Evolutionary conservation across 2,888 invertebrate genomes (phyloP).

Genomic region (Dione juno): DNA sequence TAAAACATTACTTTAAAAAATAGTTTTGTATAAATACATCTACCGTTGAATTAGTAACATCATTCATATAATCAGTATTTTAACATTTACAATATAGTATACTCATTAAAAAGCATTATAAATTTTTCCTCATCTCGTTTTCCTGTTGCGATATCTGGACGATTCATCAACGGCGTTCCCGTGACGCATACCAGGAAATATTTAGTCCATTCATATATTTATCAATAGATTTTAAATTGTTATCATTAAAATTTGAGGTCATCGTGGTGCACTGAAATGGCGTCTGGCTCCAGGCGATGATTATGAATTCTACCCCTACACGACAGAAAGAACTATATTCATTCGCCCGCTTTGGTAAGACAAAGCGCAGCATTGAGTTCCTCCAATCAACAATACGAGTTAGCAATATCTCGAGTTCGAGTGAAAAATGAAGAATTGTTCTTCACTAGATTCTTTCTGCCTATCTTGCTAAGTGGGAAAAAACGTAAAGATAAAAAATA

Average conservation of each 20-base stretch:
- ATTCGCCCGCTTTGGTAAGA: too few species aligned
- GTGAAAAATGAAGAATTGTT: too few species aligned
- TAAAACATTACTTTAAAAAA: neutral
- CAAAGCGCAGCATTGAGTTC: too few species aligned
- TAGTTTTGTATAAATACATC: neutral
- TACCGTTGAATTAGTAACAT: neutral
- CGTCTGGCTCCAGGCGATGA: neutral
- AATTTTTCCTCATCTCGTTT: conserved; percentile 34
- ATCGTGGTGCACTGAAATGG: neutral
- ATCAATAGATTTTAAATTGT: neutral
- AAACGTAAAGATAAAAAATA: too few species aligned
- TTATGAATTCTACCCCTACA: neutral
- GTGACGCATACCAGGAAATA: conserved; percentile 39
- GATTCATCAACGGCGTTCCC: conserved; percentile 45
- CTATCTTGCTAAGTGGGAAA: too few species aligned
- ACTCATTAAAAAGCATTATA: neutral
- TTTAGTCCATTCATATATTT: neutral
- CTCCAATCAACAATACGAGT: too few species aligned
- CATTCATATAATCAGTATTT: too few species aligned
- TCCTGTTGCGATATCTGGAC: conserved; percentile 42
- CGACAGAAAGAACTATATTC: neutral
- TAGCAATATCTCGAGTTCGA: too few species aligned
- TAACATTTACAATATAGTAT: neutral
- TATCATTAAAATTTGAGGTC: neutral
- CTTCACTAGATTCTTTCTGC: too few species aligned